phyloP scores from a whole-genome alignment of 2,888 invertebrate genomes.

The Limnephilus rhombicus region DNA sequence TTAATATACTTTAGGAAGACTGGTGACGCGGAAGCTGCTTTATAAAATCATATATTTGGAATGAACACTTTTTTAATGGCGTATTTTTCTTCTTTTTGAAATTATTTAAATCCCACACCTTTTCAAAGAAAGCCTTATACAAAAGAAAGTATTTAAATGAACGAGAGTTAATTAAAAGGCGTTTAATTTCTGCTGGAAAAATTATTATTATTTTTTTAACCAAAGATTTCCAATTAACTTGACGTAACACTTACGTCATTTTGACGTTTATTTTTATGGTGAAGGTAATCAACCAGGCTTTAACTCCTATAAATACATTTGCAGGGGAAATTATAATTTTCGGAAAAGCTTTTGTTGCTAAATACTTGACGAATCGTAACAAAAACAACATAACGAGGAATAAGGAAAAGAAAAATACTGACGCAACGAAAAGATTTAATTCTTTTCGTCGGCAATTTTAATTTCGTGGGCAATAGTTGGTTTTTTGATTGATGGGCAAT shows the following conservation, averaged over 20 bases:
- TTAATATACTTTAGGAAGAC: no score
- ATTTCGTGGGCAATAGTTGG: background rate
- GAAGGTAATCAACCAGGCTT: background rate
- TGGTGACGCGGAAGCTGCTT: no score
- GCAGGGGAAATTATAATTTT: background rate
- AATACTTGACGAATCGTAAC: background rate
- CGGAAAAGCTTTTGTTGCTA: background rate
- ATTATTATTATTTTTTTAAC: background rate
- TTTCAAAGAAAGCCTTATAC: background rate
- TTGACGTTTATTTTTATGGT: background rate
- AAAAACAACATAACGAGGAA: background rate
- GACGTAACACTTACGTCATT: background rate
- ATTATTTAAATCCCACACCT: background rate
- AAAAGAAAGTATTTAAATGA: background rate
- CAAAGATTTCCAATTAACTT: background rate
- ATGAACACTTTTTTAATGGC: background rate
- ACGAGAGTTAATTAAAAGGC: background rate
- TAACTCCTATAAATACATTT: background rate
- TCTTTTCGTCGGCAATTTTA: background rate
- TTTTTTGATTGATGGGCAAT: background rate
- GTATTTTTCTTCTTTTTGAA: background rate
- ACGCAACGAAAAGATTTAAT: background rate
- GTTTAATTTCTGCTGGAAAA: background rate
- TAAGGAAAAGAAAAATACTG: background rate
- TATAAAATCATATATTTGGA: background rate